Conservation (phyloP, 1,140 invertebrate species). For the Tetragnatha versicolor region DNA sequence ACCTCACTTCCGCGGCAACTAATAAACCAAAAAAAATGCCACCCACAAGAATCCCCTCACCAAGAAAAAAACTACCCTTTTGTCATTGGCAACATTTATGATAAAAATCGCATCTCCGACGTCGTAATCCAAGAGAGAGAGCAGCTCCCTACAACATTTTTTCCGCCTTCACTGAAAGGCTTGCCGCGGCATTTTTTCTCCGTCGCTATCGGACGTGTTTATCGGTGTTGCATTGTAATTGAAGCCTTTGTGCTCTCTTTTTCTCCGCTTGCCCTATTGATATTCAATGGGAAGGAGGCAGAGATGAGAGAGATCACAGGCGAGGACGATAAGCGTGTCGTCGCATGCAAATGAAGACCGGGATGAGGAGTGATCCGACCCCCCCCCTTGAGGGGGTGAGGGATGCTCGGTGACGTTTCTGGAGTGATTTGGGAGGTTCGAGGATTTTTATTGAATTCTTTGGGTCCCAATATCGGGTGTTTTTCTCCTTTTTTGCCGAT, state of each 20-base stretch:
- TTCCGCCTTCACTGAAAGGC: background rate
- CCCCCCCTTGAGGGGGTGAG: background rate
- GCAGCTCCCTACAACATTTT: slow-evolving; percentile 2
- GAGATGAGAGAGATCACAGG: slow-evolving; percentile 13
- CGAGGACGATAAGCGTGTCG: slow-evolving; percentile 44
- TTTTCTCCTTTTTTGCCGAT: no score
- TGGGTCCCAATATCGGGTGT: no score
- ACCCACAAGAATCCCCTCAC: background rate
- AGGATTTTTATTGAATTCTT: no score
- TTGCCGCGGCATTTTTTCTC: slow-evolving; percentile 13
- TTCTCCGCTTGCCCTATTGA: slow-evolving; percentile 26
- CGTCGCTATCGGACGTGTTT: slow-evolving; percentile 25
- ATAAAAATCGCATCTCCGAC: slow-evolving; percentile 21
- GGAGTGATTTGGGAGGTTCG: no score
- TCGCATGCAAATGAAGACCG: slow-evolving; percentile 45
- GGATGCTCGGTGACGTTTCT: background rate
- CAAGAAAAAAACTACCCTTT: slow-evolving; percentile 1
- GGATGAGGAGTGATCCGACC: background rate
- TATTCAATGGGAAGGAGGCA: slow-evolving; percentile 29
- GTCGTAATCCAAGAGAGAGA: slow-evolving; percentile 5
- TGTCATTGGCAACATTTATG: slow-evolving; percentile 6
- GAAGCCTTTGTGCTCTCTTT: slow-evolving; percentile 36
- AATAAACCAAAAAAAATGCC: no score
- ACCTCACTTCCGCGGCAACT: no score
- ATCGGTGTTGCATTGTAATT: slow-evolving; percentile 33